A percentile compares a stretch with the other conserved stretches of the same genome.
Conservation (phyloP, 2,113 vertebrate genomes). For the Thamnophis sirtalis region DNA sequence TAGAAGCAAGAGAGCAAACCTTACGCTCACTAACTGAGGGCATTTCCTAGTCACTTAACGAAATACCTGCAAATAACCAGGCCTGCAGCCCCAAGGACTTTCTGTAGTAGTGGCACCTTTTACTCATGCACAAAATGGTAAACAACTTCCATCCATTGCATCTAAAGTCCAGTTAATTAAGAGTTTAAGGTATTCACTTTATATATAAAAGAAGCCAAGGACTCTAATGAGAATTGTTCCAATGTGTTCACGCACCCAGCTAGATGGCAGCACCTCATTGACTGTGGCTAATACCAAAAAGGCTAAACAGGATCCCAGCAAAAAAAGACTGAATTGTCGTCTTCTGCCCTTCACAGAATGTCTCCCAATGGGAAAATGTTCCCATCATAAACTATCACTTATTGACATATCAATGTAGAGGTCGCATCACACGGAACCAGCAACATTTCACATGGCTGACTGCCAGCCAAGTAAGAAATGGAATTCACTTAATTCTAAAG, state of each 20-base stretch:
- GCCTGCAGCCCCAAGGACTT: neutral
- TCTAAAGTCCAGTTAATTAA: neutral
- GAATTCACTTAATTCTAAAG: slow-evolving; percentile 20
- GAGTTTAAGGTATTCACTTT: neutral
- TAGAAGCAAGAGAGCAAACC: neutral
- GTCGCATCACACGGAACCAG: slow-evolving; percentile 13
- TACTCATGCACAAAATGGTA: neutral
- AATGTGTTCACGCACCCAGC: neutral
- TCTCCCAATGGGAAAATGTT: slow-evolving; percentile 22
- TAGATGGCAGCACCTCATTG: neutral
- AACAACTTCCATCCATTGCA: neutral
- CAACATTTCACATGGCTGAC: slow-evolving; percentile 42
- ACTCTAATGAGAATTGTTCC: neutral
- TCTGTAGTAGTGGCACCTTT: neutral
- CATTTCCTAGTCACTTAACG: neutral
- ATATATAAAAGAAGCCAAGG: neutral
- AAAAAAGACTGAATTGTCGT: neutral
- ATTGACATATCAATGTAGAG: slow-evolving; percentile 19
- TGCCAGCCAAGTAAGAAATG: slow-evolving; percentile 25
- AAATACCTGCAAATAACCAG: neutral
- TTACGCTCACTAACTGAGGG: neutral
- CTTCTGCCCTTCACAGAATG: neutral
- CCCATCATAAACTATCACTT: slow-evolving; percentile 2
- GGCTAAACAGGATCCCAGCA: neutral
- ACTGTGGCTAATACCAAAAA: neutral